Conservation (phyloP, 2,113 vertebrate genomes). For the Cyprinus carpio region DNA sequence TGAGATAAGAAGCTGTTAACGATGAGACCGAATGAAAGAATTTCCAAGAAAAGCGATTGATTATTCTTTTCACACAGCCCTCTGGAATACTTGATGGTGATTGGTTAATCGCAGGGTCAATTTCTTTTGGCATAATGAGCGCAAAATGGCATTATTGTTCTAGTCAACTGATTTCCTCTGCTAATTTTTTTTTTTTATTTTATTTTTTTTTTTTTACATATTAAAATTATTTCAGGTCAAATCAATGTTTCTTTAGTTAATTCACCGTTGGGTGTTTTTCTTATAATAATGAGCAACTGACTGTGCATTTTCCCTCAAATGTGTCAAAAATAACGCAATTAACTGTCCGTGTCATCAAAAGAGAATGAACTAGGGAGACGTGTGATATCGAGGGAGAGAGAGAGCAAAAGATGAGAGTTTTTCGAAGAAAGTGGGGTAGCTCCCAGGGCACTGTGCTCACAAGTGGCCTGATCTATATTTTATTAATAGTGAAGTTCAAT, state of each 20-base stretch:
- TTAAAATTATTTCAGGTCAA: no score
- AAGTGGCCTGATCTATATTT: constrained; percentile 79
- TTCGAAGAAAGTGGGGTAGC: constrained; percentile 78
- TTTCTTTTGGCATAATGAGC: background rate
- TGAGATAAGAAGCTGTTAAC: background rate
- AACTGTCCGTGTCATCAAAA: constrained; percentile 69
- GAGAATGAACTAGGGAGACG: background rate
- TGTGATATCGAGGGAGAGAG: constrained; percentile 15
- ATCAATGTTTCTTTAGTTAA: background rate
- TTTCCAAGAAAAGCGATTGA: background rate
- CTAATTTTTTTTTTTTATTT: no score
- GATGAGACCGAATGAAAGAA: background rate
- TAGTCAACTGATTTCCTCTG: background rate
- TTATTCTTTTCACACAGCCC: constrained; percentile 35
- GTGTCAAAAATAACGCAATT: constrained; percentile 60
- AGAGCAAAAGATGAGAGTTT: constrained; percentile 53
- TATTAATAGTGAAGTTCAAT: constrained; percentile 74
- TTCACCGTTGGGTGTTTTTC: no score
- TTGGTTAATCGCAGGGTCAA: background rate
- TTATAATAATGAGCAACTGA: background rate
- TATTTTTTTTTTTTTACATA: no score
- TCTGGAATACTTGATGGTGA: background rate
- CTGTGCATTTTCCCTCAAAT: background rate
- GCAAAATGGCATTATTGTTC: background rate
- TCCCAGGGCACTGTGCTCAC: constrained; percentile 74